Evolutionary conservation across 2,113 vertebrate species (phyloP).

Genomic region (Python bivittatus): DNA sequence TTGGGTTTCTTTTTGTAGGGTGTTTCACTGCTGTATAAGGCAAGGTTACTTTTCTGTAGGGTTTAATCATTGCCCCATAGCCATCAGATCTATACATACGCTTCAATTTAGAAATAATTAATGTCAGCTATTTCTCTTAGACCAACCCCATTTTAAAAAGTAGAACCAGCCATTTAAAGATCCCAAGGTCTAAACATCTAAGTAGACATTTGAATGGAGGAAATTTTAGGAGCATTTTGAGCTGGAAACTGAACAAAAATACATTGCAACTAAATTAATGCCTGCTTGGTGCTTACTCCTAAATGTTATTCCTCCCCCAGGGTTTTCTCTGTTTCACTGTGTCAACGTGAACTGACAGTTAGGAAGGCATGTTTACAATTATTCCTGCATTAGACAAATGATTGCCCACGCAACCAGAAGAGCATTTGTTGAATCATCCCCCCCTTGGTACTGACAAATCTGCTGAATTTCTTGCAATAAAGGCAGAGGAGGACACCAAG

Average conservation of each 20-base stretch:
- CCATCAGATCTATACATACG: not conserved
- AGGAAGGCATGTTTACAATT: slow-evolving; percentile 44
- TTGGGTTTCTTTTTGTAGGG: too few relatives aligned
- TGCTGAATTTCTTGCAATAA: not conserved
- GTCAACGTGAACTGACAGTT: slow-evolving; percentile 20
- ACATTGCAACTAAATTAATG: not conserved
- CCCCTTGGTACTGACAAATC: not conserved
- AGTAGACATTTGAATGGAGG: not conserved
- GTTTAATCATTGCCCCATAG: not conserved
- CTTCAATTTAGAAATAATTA: not conserved
- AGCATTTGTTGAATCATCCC: not conserved
- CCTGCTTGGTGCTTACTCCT: not conserved
- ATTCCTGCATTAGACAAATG: slow-evolving; percentile 44
- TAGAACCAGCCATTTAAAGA: not conserved
- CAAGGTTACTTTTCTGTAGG: too few relatives aligned
- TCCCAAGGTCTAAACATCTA: not conserved
- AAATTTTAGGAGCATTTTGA: not conserved
- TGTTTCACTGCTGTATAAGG: too few relatives aligned
- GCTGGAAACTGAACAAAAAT: not conserved
- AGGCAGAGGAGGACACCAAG: not conserved
- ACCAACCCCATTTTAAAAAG: not conserved
- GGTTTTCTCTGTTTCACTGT: slow-evolving; percentile 14
- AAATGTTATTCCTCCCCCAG: not conserved
- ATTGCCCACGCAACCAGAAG: not conserved
- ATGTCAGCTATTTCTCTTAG: not conserved